Evolutionary conservation across 2,797 vertebrate genomes (phyloP), one percentile per base, ranked within the genome.

Genomic region (Morus bassanus): DNA sequence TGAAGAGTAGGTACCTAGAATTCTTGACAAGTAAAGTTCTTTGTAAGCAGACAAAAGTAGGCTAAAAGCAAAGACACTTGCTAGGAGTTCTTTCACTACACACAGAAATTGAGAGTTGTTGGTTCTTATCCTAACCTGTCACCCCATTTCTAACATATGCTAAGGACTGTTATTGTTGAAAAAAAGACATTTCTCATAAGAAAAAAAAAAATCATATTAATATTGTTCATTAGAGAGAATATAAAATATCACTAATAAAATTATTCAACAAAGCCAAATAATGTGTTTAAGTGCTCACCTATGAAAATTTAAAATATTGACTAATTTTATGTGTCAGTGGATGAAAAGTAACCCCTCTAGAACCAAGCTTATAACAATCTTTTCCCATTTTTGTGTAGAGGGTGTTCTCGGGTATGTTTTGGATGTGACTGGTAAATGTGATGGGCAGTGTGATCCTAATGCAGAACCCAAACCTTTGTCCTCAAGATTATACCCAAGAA

Each of bases 21-120:
- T 88, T 80, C 85, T 85, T 92, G 92, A 92, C 67, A 90, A 92
- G 69, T 73, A 33, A 78, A 93, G 60, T 81, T 81, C 77, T 93
- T 90, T 86, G 83, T 65, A 84, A 87, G 69, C 65, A 94, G 89
- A 78, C 79, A 88, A 90, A 95, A 91, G 85, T 7, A 88, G 87
- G 74, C 57, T 95, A 91, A 81, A 91, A 81, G 54, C 77, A 89
- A 94, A 92, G 54, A 85, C 35, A 80, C 35, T 50, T 92, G 63
- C 51, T 89, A 76, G 79, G 73, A 73, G 39, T 77, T 96, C 79
- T 76, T 93, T 80, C 53, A 68, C 28, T 75, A 50, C 31, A 24
- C 25, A 24, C 6, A 64, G 56, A 91, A 82, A 82, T 12, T 63
- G 57, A 85, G 81, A 69, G 35, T 63, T 59, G 74, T 59, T 92